phyloP scores from a whole-genome alignment of 92 coral and sea anemone genomes.

The Epizoanthus rinbou region DNA sequence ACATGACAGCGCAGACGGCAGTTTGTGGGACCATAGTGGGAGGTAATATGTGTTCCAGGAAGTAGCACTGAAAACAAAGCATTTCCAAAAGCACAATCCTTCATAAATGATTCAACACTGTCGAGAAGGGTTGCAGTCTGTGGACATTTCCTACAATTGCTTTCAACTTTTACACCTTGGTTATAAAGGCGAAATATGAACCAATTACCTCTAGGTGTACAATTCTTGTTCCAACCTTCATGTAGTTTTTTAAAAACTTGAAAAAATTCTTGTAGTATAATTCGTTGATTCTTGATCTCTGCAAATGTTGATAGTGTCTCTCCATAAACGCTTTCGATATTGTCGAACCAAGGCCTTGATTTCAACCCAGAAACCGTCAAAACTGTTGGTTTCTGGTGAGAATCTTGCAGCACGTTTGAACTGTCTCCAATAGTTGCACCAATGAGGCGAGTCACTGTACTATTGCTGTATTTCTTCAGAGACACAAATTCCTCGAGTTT shows the following conservation, averaged over 20 bases:
- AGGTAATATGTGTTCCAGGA: slow-evolving; percentile 86
- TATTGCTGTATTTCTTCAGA: slow-evolving; percentile 14
- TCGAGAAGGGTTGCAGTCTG: slow-evolving; percentile 64
- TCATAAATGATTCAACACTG: slow-evolving; percentile 52
- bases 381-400: slow-evolving; percentile 79
- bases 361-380: slow-evolving; percentile 63
- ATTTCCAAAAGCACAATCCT: slow-evolving; percentile 91
- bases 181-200: slow-evolving; percentile 73
- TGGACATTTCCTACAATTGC: slow-evolving; percentile 77
- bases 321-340: background rate
- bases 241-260: slow-evolving; percentile 42
- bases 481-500: slow-evolving; percentile 58
- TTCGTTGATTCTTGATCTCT: slow-evolving; percentile 39
- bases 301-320: slow-evolving; percentile 1
- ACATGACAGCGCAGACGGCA: slow-evolving; percentile 90
- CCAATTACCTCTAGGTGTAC: slow-evolving; percentile 80
- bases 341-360: slow-evolving; percentile 66
- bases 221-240: slow-evolving; percentile 77
- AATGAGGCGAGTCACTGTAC: slow-evolving; percentile 51
- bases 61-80: slow-evolving; percentile 75
- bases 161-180: slow-evolving; percentile 73
- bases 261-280: slow-evolving; percentile 64
- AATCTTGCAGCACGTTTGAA: background rate
- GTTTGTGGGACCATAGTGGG: slow-evolving; percentile 95
- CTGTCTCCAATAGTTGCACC: slow-evolving; percentile 12